Evolutionary conservation across 2,113 vertebrate genomes (phyloP).

Genomic region (Indri indri): DNA sequence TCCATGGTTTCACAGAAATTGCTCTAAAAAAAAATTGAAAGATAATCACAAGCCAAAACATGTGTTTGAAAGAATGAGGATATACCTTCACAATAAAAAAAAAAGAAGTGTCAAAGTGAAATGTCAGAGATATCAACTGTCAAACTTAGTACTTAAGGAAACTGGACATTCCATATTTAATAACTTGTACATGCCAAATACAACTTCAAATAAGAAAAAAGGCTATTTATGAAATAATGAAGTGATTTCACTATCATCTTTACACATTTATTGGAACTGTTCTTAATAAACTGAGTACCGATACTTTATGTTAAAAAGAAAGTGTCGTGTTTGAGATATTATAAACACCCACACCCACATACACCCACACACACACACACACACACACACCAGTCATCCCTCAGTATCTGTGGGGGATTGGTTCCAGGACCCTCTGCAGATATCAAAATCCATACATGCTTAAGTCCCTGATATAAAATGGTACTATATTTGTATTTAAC

Average conservation of each 20-base stretch:
- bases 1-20: too few relatives aligned
- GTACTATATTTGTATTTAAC: background rate
- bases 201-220: background rate
- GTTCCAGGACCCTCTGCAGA: background rate
- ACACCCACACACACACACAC: too few relatives aligned
- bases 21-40: too few relatives aligned
- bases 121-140: too few relatives aligned
- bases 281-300: background rate
- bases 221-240: background rate
- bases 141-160: too few relatives aligned
- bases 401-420: background rate
- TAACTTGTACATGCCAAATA: background rate
- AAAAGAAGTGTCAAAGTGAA: too few relatives aligned
- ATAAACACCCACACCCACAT: background rate
- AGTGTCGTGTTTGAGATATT: background rate
- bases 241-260: background rate
- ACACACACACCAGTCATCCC: background rate
- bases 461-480: background rate
- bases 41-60: too few relatives aligned
- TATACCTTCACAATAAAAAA: too few relatives aligned
- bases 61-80: too few relatives aligned
- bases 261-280: background rate
- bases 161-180: too few relatives aligned
- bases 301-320: background rate
- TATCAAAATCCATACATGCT: background rate